Conservation (phyloP, 2,113 vertebrate species). For the Lichenostomus cassidix region DNA sequence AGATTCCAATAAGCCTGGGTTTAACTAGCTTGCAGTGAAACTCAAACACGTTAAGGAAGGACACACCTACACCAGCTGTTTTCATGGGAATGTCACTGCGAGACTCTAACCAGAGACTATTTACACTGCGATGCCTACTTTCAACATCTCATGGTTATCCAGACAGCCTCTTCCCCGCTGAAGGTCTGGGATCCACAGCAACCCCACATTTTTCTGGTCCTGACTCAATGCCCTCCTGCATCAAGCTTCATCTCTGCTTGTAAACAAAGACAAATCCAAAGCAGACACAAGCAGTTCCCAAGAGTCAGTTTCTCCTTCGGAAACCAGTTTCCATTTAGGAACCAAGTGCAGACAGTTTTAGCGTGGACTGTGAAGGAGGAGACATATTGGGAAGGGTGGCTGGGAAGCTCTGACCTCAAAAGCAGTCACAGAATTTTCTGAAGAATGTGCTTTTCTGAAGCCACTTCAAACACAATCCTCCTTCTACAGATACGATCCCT, state of each 20-base stretch:
- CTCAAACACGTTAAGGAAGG: not conserved
- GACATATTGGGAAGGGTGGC: not conserved
- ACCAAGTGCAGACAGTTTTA: not conserved
- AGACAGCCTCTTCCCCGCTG: not conserved
- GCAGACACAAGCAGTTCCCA: not conserved
- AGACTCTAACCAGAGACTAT: not conserved
- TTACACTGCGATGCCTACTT: not conserved
- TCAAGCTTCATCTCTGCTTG: not conserved
- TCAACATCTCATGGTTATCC: not conserved
- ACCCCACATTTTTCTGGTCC: not conserved
- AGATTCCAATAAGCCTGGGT: not conserved
- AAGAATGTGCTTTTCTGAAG: not conserved
- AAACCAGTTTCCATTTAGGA: slow-evolving; percentile 22
- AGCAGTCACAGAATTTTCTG: not conserved
- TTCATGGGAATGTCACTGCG: not conserved
- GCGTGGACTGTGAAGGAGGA: not conserved
- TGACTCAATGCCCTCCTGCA: not conserved
- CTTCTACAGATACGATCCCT: not conserved
- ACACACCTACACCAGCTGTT: not conserved
- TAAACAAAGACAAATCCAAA: slow-evolving; percentile 11
- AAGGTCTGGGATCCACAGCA: not conserved
- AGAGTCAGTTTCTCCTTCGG: not conserved
- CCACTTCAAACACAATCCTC: not conserved
- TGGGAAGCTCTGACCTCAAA: not conserved
- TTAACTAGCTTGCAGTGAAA: slow-evolving; percentile 2